Percentiles rank a stretch among this genome's conserved stretches.
Evolutionary conservation across 2,113 vertebrate genomes (phyloP).

Genomic region (Alethe castanea): DNA sequence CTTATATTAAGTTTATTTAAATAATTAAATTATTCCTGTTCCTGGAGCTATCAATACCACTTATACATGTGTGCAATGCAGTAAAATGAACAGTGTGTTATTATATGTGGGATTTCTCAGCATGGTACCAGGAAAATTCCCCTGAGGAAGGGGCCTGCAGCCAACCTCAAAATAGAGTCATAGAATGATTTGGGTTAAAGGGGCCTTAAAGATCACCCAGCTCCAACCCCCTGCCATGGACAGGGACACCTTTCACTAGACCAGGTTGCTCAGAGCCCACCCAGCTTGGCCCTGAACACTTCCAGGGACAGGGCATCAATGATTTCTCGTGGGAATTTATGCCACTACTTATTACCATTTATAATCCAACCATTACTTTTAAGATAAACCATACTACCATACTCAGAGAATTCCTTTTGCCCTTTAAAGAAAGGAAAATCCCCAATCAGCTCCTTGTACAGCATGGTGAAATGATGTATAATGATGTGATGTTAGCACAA

Average conservation of each 20-base stretch:
- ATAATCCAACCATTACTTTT: background rate
- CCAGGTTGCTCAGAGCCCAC: background rate
- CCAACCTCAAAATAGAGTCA: background rate
- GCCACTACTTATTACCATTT: background rate
- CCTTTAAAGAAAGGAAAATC: background rate
- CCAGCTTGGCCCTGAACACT: background rate
- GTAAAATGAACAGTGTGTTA: background rate
- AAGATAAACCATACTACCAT: background rate
- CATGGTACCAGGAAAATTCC: background rate
- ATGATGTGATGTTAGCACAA: background rate
- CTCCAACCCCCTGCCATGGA: fast-evolving
- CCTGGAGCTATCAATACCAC: background rate
- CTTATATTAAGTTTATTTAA: background rate
- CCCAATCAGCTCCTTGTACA: background rate
- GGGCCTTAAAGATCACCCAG: background rate
- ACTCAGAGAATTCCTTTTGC: background rate
- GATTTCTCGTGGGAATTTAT: background rate
- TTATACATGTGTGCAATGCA: background rate
- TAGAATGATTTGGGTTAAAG: background rate
- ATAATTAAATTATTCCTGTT: background rate
- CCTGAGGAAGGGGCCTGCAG: background rate
- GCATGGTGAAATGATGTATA: background rate
- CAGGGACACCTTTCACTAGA: background rate
- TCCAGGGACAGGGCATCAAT: background rate
- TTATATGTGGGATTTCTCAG: background rate